Evolutionary conservation across 2,888 invertebrate species (phyloP).

Genomic region (Drosophila pseudotakahashii): DNA sequence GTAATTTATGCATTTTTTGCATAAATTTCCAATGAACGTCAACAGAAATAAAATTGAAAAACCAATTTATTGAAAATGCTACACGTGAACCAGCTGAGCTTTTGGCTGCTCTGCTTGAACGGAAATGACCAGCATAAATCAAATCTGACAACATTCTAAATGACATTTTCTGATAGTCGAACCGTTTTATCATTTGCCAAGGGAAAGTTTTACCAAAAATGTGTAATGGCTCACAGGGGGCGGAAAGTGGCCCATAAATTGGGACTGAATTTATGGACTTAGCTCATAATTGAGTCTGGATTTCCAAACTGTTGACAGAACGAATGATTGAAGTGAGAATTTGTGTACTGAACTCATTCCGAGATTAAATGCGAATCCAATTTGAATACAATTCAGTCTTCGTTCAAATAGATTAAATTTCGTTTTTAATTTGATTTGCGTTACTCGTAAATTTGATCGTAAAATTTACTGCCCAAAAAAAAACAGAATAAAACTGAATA

Average conservation of each 20-base stretch:
- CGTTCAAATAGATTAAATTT: constrained; percentile 21
- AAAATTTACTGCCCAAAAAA: constrained; percentile 31
- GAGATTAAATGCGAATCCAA: constrained; percentile 10
- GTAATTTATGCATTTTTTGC: constrained; percentile 59
- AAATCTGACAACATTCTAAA: constrained; percentile 64
- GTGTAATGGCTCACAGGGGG: constrained; percentile 10
- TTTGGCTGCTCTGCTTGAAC: not conserved
- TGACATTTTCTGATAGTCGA: constrained; percentile 50
- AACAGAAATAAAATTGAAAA: constrained; percentile 34
- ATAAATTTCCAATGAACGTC: constrained; percentile 47
- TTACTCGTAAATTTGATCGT: constrained; percentile 24
- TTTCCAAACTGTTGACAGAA: constrained; percentile 18
- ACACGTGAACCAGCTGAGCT: constrained; percentile 22
- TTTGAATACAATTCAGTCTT: constrained; percentile 11
- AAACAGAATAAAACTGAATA: constrained; percentile 9
- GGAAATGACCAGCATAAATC: constrained; percentile 66
- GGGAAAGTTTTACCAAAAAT: constrained; percentile 26
- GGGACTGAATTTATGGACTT: constrained; percentile 19
- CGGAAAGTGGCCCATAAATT: constrained; percentile 30
- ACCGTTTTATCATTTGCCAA: constrained; percentile 22
- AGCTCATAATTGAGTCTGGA: constrained; percentile 25
- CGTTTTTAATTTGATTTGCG: constrained; percentile 26
- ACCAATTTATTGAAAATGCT: constrained; percentile 27
- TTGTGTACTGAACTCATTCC: constrained; percentile 12
- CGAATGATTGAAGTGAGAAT: constrained; percentile 15